phyloP scores from a whole-genome alignment of 2,113 vertebrate genomes.

The Pterocles orientalis region DNA sequence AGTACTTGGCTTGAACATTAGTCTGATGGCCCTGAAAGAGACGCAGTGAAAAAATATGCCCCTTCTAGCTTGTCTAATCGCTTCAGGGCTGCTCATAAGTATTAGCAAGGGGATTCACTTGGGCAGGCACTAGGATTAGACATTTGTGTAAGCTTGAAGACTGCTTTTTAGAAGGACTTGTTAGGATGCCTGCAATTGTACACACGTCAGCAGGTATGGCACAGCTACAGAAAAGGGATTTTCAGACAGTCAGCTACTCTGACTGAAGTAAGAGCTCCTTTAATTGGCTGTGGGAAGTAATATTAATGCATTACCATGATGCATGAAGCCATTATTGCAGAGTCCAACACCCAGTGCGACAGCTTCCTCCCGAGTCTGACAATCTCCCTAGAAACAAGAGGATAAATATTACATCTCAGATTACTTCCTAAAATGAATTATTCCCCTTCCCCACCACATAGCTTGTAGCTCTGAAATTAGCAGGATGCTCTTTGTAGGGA shows the following conservation, averaged over 20 bases:
- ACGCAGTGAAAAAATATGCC: background rate
- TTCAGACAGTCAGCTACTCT: background rate
- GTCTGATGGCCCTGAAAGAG: background rate
- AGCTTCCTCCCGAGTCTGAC: slow-evolving; percentile 92
- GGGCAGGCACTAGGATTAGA: background rate
- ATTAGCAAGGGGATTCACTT: background rate
- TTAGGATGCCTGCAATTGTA: background rate
- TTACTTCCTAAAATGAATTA: background rate
- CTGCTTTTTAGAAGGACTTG: background rate
- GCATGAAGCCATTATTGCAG: slow-evolving; percentile 98
- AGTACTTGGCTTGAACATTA: background rate
- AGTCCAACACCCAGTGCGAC: slow-evolving; percentile 94
- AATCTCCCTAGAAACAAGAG: slow-evolving; percentile 87
- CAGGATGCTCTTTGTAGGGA: background rate
- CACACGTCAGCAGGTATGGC: background rate
- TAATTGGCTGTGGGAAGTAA: background rate
- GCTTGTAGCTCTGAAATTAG: slow-evolving; percentile 27
- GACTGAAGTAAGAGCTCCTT: background rate
- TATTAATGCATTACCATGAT: slow-evolving; percentile 84
- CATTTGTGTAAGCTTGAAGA: background rate
- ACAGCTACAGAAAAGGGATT: background rate
- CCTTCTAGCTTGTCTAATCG: background rate
- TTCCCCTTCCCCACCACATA: background rate
- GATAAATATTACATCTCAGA: slow-evolving; percentile 34
- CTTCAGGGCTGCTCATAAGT: background rate